Evolutionary conservation across 2,888 invertebrate species (phyloP), one percentile per base, ranked within the genome.

Genomic region (Amblyjoppa proteus): DNA sequence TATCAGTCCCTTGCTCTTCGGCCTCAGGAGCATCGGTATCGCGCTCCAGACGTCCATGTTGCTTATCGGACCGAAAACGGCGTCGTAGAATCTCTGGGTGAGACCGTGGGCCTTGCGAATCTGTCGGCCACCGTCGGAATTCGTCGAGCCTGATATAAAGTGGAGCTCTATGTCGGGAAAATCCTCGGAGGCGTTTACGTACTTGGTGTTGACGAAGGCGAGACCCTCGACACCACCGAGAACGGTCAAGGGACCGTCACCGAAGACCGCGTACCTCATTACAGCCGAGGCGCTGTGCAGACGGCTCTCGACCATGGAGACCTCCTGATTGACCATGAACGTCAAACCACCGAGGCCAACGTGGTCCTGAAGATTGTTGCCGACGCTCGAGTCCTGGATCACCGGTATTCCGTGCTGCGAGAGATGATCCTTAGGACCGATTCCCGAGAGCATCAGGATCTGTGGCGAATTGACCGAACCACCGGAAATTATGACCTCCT

Each of bases 381-480:
- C 98, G 0, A 98, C 98, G 89, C 96, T 96, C 0, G 98, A 94
- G 92, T 98, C 97, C 91, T 97, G 96, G 73, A 98, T 96, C 0
- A 98, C 94, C 0, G 97, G 97, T 88, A 98, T 98, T 75, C 88
- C 95, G 89, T 96, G 96, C 89, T 96, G 96, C n/a, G 95, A 94
- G 81, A 98, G 91, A 90, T 98, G 96, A 28, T 96, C 96, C 74
- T 95, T 95, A 0, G 97, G 97, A 0, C 98, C 98, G 13, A 99
- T 96, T 0, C 99, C 99, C 9, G 98, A 98, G 0, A 99, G 94
- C 98, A 99, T 98, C 56, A 99, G 94, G 2, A 99, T 92, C 92
- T 99, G 99, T 0, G 99, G 98, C 0, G 99, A 97, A 92, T 99
- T 99, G 0, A 99, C 96, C 0, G 99, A 96, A 0, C 99, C 99